Base-by-base conservation (phyloP, 1,140 invertebrate species). In the Brachionus rotundiformis region DNA sequence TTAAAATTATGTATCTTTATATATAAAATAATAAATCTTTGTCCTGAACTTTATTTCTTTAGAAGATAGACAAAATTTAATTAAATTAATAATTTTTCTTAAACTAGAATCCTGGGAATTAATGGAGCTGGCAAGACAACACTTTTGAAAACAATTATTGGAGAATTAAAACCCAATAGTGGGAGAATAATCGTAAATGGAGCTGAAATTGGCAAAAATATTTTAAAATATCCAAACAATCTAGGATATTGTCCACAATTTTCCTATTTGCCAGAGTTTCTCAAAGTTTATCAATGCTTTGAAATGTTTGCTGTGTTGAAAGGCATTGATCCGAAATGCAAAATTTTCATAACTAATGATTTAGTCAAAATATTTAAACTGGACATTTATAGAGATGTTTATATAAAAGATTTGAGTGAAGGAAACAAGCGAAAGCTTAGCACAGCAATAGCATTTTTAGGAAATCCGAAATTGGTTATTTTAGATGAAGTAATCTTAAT, bases 361-460 rank as follows among this genome's bases (percentile, higher is more conserved):
- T 31, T 81, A n/a, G 47, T 68, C 41, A 39, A 19, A 23, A 41
- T 79, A 41, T 81, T 65, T 41, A n/a, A 63, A 27, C n/a, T 44
- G 4, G 33, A 39, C 6, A 16, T 41, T 6, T 81, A 27, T 41
- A 13, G 39, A 6, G 27, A 73, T 73, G 25, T n/a, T 65, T 11
- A 6, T 16, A 19, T 31, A 6, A 39, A 68, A 65, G 19, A 63
- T 33, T 33, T 44, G 10, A 81, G 79, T 25, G 84, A 83, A 25
- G 96, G 96, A 0, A 98, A 97, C 84, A 97, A 96, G 86, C 90
- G 96, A 59, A 97, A 98, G 86, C 88, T 99, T 29, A 96, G 94
- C 83, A 94, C 95, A 49, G 95, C 95, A 0, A 91, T 99, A 59
- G 93, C 96, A 6, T 87, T 98, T 27, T 90, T 95, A 86, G 88